Evolutionary conservation across 2,797 vertebrate species (phyloP).

Genomic region (Rhodeus uyekii): DNA sequence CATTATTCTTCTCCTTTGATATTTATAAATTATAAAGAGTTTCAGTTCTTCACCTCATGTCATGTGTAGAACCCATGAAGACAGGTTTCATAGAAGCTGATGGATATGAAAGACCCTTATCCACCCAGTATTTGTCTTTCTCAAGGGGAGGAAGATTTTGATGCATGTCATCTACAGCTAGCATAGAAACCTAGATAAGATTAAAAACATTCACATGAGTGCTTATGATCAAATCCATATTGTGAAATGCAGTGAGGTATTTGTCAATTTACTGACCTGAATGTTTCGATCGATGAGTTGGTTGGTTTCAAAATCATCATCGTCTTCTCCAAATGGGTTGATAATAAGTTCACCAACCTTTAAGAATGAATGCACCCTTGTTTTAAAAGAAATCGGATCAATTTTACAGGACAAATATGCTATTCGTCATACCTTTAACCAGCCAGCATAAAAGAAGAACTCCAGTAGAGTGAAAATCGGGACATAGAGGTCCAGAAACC

Average conservation of each 20-base stretch:
- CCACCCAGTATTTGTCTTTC: constrained; percentile 86
- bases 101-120: constrained; percentile 76
- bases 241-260: neutral
- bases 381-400: neutral
- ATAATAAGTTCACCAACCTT: constrained; percentile 91
- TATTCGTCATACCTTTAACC: constrained; percentile 83
- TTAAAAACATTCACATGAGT: neutral
- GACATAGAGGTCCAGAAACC: constrained; percentile 81
- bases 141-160: constrained; percentile 79
- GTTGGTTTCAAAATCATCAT: constrained; percentile 94
- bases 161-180: constrained; percentile 90
- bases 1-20: neutral
- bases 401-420: neutral
- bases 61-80: constrained; percentile 88
- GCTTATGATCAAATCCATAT: neutral
- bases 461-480: constrained; percentile 88
- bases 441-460: constrained; percentile 92
- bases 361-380: neutral
- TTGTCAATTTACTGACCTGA: constrained; percentile 72
- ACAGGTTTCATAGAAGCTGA: constrained; percentile 74
- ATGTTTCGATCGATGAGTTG: constrained; percentile 90
- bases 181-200: constrained; percentile 82
- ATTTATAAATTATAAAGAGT: neutral
- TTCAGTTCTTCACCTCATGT: constrained; percentile 75
- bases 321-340: constrained; percentile 91